phyloP scores from a whole-genome alignment of 2,113 vertebrate genomes.

The Nannospalax galili region DNA sequence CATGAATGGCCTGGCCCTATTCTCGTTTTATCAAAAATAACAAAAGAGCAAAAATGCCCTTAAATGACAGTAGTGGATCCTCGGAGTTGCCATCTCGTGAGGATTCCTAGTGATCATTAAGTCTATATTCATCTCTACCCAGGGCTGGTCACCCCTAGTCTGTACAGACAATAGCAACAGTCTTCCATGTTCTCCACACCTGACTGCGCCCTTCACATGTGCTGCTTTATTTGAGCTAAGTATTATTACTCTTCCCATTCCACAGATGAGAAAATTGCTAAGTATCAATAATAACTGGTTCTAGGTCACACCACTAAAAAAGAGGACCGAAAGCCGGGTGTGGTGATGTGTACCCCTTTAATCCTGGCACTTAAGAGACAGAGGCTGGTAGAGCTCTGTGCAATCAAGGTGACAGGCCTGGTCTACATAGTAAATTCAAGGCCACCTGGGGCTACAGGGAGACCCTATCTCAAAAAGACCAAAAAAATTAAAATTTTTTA shows the following conservation, averaged over 20 bases:
- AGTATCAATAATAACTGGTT: background rate
- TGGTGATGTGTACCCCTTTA: too few species aligned
- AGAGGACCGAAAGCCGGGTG: too few species aligned
- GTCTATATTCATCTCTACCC: fast-evolving
- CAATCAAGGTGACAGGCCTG: too few species aligned
- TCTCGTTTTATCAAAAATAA: background rate
- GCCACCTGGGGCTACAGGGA: too few species aligned
- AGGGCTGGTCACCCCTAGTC: background rate
- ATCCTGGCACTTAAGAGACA: too few species aligned
- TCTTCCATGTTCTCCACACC: background rate
- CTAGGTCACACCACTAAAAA: too few species aligned
- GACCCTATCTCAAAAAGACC: too few species aligned
- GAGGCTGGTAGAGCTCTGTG: too few species aligned
- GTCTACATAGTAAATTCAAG: too few species aligned
- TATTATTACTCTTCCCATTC: background rate
- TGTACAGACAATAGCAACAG: fast-evolving
- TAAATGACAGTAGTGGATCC: too few species aligned
- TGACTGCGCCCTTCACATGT: fast-evolving
- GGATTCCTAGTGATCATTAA: background rate
- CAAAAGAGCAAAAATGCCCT: background rate
- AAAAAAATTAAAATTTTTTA: too few species aligned
- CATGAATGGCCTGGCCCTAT: background rate
- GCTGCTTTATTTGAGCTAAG: fast-evolving
- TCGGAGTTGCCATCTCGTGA: background rate
- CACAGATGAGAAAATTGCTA: background rate